Base-by-base conservation (phyloP, 2,113 vertebrate species). In the Vidua macroura region DNA sequence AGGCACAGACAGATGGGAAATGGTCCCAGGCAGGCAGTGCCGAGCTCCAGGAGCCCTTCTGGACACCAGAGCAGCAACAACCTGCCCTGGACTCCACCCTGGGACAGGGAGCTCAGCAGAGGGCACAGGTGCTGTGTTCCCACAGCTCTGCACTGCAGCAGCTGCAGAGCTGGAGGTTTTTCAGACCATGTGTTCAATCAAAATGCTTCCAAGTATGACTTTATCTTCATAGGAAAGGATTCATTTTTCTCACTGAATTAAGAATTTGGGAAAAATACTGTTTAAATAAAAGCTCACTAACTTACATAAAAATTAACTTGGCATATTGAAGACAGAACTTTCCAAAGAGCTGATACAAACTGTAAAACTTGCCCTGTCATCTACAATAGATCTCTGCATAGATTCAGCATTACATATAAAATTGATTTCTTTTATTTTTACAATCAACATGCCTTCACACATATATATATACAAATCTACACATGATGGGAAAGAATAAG, bases 141-240 rank as follows among this genome's bases (percentile, higher is more conserved):
- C 58, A 37, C 44, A 17, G 51, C 59, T 55, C 82, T 43, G 52
- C 9, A 6, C 6, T 28, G 59, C 67, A 48, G 67, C 11, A 55
- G 78, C 82, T 82, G 60, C 4, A 0, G 10, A 51, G 25, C 35
- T 80, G 88, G 41, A 56, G 33, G 15, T 5, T 64, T 37, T 56
- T 43, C 83, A 79, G 43, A 23, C 10, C 33, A 8, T 3, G 12
- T 35, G 46, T 37, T 69, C 23, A 48, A 60, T 10, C 48, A 69
- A 92, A 90, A 83, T 6, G 51, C 31, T 86, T 86, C 89, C 68
- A 94, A 83, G 37, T 62, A 80, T 77, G 59, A 92, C 80, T 76
- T 67, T 37, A 83, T 56, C n/a, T 66, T 91, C 21, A 25, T 18
- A 80, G 30, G 24, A 81, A 82, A 83, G n/a, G 31, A 84, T 66